Conservation (phyloP, 2,113 vertebrate species). For the Stictonetta naevosa region DNA sequence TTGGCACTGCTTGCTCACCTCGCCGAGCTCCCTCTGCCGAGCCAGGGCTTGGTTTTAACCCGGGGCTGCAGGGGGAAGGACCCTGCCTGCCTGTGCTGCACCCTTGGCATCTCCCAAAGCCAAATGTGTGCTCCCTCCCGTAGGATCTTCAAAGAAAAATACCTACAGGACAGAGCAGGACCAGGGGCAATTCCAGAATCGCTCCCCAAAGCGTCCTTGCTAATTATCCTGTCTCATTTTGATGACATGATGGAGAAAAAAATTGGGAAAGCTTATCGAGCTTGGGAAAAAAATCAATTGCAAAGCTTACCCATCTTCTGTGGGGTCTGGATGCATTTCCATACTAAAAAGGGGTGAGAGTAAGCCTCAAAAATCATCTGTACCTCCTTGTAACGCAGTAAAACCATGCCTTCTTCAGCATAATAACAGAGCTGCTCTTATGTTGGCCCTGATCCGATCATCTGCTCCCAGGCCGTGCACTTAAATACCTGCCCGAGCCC, state of each 20-base stretch:
- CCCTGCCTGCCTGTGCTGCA: background rate
- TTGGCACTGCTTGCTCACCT: background rate
- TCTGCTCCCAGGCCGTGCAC: background rate
- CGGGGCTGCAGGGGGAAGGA: background rate
- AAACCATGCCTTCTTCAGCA: background rate
- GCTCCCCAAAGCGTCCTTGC: background rate
- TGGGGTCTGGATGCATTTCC: background rate
- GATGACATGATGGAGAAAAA: background rate
- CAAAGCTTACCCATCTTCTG: background rate
- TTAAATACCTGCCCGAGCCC: constrained; percentile 42
- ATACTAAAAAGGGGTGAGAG: background rate
- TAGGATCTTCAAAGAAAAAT: background rate
- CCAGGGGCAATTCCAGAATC: background rate
- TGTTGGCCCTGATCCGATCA: constrained; percentile 40
- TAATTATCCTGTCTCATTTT: background rate
- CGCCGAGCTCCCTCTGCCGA: background rate
- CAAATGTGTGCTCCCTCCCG: fast-evolving
- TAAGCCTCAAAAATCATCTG: constrained; percentile 7
- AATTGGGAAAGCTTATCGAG: background rate
- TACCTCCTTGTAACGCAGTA: background rate
- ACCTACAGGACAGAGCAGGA: background rate
- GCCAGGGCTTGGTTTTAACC: background rate
- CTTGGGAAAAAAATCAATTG: background rate
- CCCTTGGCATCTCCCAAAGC: background rate
- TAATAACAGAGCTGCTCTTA: background rate